Conservation (phyloP, 2,113 vertebrate genomes). For the Psittacula cyanocephala region DNA sequence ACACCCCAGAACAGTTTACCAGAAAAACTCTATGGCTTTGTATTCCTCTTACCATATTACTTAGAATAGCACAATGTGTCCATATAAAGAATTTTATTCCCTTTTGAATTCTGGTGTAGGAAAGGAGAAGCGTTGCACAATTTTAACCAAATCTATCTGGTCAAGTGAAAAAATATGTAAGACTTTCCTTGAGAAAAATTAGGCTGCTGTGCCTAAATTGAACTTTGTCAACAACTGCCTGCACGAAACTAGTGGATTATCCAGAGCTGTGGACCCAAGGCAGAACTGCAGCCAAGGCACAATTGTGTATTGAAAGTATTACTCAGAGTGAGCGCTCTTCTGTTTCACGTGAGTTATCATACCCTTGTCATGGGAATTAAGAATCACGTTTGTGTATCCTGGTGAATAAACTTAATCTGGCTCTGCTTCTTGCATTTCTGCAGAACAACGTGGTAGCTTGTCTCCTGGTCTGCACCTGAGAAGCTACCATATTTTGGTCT, state of each 20-base stretch:
- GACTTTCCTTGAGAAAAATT: neutral
- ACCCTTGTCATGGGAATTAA: neutral
- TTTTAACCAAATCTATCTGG: neutral
- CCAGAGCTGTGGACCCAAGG: neutral
- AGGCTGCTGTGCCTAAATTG: neutral
- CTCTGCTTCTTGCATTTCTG: neutral
- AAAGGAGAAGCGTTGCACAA: neutral
- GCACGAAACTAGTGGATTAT: neutral
- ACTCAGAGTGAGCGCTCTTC: neutral
- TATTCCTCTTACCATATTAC: neutral
- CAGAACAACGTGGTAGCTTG: neutral
- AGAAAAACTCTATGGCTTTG: neutral
- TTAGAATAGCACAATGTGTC: neutral
- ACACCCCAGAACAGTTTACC: neutral
- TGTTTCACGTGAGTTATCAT: neutral
- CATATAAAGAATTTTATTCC: neutral
- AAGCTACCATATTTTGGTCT: neutral
- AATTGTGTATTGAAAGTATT: fast-evolving
- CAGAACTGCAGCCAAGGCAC: neutral
- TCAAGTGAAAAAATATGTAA: neutral
- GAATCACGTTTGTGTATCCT: neutral
- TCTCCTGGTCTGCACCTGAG: neutral
- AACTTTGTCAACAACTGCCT: neutral
- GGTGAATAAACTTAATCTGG: neutral
- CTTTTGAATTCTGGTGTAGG: neutral